phyloP scores from a whole-genome alignment of 2,888 invertebrate genomes.

The Tetramorium bicarinatum region DNA sequence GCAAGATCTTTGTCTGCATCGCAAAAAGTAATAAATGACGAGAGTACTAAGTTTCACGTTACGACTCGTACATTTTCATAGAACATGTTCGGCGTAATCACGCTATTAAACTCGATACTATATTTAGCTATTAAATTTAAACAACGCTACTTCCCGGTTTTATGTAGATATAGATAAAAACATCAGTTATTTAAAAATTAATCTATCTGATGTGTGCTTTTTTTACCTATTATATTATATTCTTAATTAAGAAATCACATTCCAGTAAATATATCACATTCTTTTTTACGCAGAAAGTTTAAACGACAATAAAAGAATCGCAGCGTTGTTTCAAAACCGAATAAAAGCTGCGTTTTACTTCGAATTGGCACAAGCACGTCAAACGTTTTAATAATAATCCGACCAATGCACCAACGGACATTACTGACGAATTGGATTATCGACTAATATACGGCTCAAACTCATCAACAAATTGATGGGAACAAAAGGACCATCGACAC shows the following conservation, averaged over 20 bases:
- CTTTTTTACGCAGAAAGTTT: neutral
- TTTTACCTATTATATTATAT: neutral
- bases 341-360: neutral
- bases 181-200: neutral
- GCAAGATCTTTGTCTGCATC: slow-evolving; percentile 47
- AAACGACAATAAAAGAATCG: neutral
- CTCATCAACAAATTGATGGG: slow-evolving; percentile 34
- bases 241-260: neutral
- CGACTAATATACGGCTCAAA: slow-evolving; percentile 17
- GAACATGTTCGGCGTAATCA: neutral
- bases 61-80: slow-evolving; percentile 15
- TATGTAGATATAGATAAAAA: neutral
- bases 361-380: slow-evolving; percentile 6
- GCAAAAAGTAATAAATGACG: slow-evolving; percentile 34
- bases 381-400: slow-evolving; percentile 41
- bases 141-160: neutral
- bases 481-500: slow-evolving; percentile 26
- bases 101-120: slow-evolving; percentile 10
- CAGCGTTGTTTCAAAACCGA: neutral
- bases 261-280: neutral
- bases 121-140: slow-evolving; percentile 3
- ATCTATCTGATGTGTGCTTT: neutral
- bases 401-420: slow-evolving; percentile 7
- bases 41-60: slow-evolving; percentile 14
- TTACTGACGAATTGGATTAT: slow-evolving; percentile 46